Percentiles rank a stretch among this genome's conserved stretches.
Evolutionary conservation across 2,113 vertebrate species (phyloP).

Genomic region (Coreoperca whiteheadi): DNA sequence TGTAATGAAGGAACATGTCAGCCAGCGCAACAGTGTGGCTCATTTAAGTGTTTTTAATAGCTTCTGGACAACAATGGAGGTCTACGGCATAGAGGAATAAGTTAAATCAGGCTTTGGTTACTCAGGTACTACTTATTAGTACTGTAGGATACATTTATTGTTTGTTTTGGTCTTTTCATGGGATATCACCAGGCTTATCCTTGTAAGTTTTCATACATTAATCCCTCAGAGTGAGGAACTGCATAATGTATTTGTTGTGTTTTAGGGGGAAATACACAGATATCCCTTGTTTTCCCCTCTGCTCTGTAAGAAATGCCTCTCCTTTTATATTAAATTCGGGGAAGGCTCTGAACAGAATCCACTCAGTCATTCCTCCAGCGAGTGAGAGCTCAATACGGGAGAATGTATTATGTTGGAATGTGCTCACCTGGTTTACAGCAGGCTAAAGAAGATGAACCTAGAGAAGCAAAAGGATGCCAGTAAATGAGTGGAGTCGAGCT

Average conservation of each 20-base stretch:
- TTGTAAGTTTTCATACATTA: background rate
- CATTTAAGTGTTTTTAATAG: too few species aligned
- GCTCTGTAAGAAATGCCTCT: background rate
- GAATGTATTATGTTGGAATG: conserved; percentile 58
- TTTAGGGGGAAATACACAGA: background rate
- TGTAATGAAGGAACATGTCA: too few species aligned
- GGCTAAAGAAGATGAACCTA: conserved; percentile 59
- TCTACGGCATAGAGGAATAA: background rate
- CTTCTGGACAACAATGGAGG: too few species aligned
- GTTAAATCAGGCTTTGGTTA: background rate
- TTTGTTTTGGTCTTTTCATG: background rate
- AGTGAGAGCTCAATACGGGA: conserved; percentile 23
- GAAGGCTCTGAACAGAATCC: conserved; percentile 20
- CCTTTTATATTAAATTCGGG: conserved; percentile 8
- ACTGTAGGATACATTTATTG: background rate
- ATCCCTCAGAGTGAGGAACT: background rate
- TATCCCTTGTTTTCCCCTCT: background rate
- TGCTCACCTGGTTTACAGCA: conserved; percentile 62
- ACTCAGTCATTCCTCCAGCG: conserved; percentile 27
- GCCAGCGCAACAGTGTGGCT: too few species aligned
- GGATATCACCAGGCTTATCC: background rate
- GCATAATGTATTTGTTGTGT: background rate
- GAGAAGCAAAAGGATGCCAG: conserved; percentile 55
- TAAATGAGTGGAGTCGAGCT: conserved; percentile 55
- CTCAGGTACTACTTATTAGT: background rate